Evolutionary conservation across 2,797 vertebrate genomes (phyloP).

Genomic region (Bradypodion pumilum): DNA sequence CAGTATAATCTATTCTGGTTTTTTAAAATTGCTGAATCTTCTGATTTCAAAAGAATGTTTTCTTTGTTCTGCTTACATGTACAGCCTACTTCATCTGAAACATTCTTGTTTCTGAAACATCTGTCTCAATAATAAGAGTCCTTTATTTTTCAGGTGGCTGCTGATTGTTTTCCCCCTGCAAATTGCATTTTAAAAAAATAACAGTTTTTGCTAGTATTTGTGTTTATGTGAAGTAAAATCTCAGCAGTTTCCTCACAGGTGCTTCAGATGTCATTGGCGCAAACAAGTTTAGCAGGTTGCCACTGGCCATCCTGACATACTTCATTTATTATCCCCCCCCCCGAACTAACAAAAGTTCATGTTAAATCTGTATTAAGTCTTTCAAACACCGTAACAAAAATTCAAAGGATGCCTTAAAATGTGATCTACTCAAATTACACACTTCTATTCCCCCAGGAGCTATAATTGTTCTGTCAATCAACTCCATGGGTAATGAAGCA

Average conservation of each 20-base stretch:
- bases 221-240: not conserved
- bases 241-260: not conserved
- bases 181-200: not conserved
- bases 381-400: not conserved
- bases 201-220: not conserved
- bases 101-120: not conserved
- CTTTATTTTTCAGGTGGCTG: not conserved
- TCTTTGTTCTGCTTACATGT: not conserved
- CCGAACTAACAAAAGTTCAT: not conserved
- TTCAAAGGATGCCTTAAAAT: not conserved
- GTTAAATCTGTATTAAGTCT: not conserved
- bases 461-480: not conserved
- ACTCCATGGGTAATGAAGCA: not conserved
- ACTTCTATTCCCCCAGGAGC: not conserved
- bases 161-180: not conserved
- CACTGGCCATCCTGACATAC: too few species aligned
- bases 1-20: not conserved
- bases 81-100: not conserved
- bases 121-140: not conserved
- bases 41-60: not conserved
- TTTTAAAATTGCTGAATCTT: not conserved
- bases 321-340: not conserved
- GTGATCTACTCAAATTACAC: not conserved
- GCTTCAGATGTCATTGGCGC: not conserved
- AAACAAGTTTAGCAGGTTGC: not conserved